Evolutionary conservation across 2,888 invertebrate species (phyloP).

Genomic region (Troides oblongomaculatus): DNA sequence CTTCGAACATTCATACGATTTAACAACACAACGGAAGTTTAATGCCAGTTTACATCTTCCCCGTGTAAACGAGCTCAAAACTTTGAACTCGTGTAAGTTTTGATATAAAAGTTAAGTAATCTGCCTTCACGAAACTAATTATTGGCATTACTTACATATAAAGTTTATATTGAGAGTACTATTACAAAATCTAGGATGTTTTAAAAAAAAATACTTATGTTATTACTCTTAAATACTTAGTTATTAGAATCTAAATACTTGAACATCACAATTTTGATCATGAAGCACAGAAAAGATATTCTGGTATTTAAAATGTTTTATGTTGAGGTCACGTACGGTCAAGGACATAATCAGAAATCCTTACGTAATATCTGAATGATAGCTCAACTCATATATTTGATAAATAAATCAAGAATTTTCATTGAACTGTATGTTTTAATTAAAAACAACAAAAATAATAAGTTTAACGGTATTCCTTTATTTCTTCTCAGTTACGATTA

Average conservation of each 20-base stretch:
- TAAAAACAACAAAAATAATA: neutral
- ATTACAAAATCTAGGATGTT: neutral
- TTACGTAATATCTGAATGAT: no score
- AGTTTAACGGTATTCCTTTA: neutral
- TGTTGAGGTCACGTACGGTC: no score
- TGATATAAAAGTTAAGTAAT: neutral
- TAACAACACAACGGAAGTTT: slow-evolving; percentile 8
- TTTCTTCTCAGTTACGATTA: neutral
- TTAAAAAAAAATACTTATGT: no score
- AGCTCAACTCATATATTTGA: no score
- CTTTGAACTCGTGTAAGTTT: neutral
- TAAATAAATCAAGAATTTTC: no score
- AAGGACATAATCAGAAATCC: no score
- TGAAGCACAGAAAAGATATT: no score
- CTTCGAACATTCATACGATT: neutral
- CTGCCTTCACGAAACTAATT: neutral
- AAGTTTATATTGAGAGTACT: neutral
- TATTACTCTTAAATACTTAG: no score
- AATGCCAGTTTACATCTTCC: slow-evolving; percentile 6
- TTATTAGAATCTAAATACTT: no score
- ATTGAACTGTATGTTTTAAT: no score
- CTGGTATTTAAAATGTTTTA: neutral
- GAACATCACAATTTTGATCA: no score
- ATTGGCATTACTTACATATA: neutral
- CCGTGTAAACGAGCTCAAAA: slow-evolving; percentile 6